These are phyloP conservation scores for Apodemia mormo DNA, from an alignment of 2,888 invertebrate species.

Conservation along the genomic window DNA sequence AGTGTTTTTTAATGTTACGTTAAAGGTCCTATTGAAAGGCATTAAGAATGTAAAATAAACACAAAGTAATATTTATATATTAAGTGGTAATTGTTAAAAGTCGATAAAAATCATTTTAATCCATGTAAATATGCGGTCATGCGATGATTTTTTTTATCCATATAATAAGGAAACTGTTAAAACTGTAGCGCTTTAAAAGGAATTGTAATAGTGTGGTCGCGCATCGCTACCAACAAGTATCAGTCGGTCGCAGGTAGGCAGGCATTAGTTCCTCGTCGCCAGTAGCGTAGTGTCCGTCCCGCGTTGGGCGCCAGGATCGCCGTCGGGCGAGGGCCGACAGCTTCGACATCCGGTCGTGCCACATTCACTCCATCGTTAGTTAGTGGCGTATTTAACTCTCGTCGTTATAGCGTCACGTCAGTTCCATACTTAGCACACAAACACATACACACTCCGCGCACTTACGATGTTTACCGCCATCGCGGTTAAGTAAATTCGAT, in stretches of 20 bases:
- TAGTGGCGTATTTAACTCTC: conserved; percentile 6
- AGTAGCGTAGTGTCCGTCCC: not conserved
- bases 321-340: not conserved
- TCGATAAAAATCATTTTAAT: no score
- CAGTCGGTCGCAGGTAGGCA: no score
- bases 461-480: conserved; percentile 43
- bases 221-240: not conserved
- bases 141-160: no score
- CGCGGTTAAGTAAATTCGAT: conserved; percentile 59
- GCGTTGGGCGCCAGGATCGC: not conserved
- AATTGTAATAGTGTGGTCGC: not conserved
- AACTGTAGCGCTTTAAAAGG: no score
- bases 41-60: no score
- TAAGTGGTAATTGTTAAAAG: no score
- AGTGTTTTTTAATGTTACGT: no score
- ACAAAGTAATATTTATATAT: no score
- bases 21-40: no score
- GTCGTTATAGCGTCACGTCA: conserved; percentile 14
- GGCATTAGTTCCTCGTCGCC: not conserved
- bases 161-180: no score
- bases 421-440: not conserved
- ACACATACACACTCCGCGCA: conserved; percentile 4
- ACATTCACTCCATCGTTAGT: not conserved
- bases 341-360: not conserved
- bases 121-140: no score